Conservation (phyloP, 2,888 invertebrate species). For the Latrodectus hesperus region DNA sequence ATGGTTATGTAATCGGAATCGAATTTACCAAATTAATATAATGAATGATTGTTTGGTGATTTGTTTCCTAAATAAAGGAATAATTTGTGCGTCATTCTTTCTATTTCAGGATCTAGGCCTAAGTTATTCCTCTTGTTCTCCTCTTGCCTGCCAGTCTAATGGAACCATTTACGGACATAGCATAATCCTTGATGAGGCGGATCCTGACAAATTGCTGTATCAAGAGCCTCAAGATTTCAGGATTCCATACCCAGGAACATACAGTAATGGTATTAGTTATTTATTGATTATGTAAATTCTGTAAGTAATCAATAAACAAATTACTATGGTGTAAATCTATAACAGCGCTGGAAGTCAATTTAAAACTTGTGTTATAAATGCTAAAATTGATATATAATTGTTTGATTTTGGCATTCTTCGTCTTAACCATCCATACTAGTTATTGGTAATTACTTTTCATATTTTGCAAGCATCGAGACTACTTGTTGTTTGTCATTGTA, state of each 20-base stretch:
- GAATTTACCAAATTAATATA: background rate
- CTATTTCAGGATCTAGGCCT: slow-evolving; percentile 61
- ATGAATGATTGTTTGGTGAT: background rate
- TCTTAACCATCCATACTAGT: background rate
- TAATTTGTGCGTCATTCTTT: background rate
- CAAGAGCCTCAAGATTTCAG: slow-evolving; percentile 73
- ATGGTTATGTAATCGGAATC: background rate
- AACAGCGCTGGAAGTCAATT: no score
- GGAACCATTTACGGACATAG: slow-evolving; percentile 76
- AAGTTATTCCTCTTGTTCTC: slow-evolving; percentile 66
- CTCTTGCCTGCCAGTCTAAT: slow-evolving; percentile 71
- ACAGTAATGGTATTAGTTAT: slow-evolving; percentile 68
- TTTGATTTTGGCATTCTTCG: no score
- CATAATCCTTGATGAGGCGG: slow-evolving; percentile 74
- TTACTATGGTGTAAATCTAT: no score
- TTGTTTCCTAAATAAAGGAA: no score
- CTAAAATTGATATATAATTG: no score
- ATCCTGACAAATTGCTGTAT: slow-evolving; percentile 74
- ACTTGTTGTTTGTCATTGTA: no score
- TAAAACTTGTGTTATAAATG: no score
- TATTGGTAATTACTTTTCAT: background rate
- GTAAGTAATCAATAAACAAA: no score
- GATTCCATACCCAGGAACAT: slow-evolving; percentile 67
- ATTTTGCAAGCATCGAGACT: no score
- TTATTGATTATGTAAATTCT: no score